Base-by-base conservation (phyloP, 2,113 vertebrate genomes). In the Chaenocephalus aceratus region DNA sequence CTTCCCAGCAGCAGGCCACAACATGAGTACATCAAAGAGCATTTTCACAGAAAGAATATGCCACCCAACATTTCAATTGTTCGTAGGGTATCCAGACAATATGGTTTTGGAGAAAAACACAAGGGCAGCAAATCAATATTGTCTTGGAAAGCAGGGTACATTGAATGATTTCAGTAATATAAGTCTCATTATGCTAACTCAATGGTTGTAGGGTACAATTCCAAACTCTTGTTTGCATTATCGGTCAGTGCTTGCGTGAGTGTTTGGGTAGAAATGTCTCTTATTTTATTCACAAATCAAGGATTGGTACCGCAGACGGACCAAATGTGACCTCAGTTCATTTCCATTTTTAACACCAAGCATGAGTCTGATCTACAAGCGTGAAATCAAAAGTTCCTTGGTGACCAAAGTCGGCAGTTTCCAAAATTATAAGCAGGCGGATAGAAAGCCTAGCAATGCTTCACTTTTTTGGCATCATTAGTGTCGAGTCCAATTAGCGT, bases 381-480 rank as follows among this genome's bases (percentile, higher is more conserved):
- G 16, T 59, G 34, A 51, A 66, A 76, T 75, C 75, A 59, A 53
- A 44, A 82, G 53, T 57, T 73, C 41, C 61, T 51, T 34, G 45
- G 78, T 71, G 67, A 73, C 52, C 30, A 13, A 75, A 78, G 76
- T 85, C 80, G 80, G 75, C 74, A 60, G 34, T 76, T 58, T 86
- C 74, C 70, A 78, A 85, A 89, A 75, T 34, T 83, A 41, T 49
- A 75, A 80, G 59, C 54, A 59, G 74, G 75, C 82, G 77, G 70
- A 67, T 57, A 36, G 66, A 74, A 71, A 87, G 71, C 68, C 74
- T 82, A 57, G 80, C 66, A 62, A 57, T 11, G 82, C 88, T 80
- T 82, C 11, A 54, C 71, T 86, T 86, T 88, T 90, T 91, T 83
- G 87, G 84, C 85, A 84, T 92, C 87, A 91, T 92, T 92, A 91